These are phyloP conservation scores for Nautilus pompilius DNA, from an alignment of 1,140 invertebrate species.

Conservation along the genomic window DNA sequence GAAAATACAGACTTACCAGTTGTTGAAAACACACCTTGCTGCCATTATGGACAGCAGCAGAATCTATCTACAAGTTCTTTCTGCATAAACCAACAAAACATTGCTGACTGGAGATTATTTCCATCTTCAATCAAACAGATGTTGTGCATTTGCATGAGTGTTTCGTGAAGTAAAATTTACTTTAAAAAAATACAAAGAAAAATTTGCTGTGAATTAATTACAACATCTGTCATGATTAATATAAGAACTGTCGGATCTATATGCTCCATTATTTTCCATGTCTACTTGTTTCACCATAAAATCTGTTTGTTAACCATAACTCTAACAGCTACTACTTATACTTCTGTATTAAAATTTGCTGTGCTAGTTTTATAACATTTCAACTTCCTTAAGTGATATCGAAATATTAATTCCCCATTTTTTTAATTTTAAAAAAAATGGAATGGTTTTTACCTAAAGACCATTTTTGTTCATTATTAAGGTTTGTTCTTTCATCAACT, in stretches of 20 bases:
- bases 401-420: neutral
- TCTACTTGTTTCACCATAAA: neutral
- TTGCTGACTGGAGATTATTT: neutral
- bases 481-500: too few relatives aligned
- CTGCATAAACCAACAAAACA: constrained; percentile 3
- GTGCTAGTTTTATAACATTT: neutral
- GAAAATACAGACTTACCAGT: constrained; percentile 45
- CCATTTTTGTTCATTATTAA: too few relatives aligned
- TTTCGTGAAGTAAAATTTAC: neutral
- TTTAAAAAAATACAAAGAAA: neutral
- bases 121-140: neutral
- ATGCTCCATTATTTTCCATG: neutral
- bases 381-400: neutral
- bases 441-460: too few relatives aligned
- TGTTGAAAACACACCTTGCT: neutral
- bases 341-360: neutral
- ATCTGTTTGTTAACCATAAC: neutral
- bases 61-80: constrained; percentile 10
- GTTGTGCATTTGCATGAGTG: neutral
- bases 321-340: neutral
- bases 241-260: neutral
- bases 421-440: too few relatives aligned
- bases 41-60: constrained; percentile 2
- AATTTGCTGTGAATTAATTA: neutral
- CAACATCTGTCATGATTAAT: too few relatives aligned